Evolutionary conservation across 2,797 vertebrate species (phyloP).

Genomic region (Phrynocephalus forsythii): DNA sequence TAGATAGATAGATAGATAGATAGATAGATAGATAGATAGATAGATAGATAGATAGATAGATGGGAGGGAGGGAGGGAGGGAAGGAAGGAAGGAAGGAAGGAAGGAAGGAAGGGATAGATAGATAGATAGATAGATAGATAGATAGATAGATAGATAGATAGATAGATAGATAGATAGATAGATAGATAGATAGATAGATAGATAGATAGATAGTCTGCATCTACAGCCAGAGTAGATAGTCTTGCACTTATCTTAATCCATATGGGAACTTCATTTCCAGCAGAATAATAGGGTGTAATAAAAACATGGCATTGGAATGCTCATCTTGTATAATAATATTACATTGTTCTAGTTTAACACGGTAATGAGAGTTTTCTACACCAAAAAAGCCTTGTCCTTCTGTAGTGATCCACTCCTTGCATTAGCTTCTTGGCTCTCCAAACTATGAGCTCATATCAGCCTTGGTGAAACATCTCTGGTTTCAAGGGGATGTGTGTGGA

Average conservation of each 20-base stretch:
- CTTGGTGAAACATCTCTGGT: not conserved
- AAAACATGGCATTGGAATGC: too few species aligned
- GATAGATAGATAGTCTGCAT: not conserved
- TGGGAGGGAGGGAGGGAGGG: too few species aligned
- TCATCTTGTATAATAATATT: not conserved
- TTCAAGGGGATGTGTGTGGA: not conserved
- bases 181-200: not conserved
- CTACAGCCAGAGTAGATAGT: not conserved
- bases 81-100: too few species aligned
- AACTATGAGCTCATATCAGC: slow-evolving; percentile 33
- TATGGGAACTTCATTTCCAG: not conserved
- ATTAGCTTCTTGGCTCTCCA: not conserved
- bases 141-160: too few species aligned
- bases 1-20: too few species aligned
- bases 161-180: too few species aligned
- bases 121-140: too few species aligned
- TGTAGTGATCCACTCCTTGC: not conserved
- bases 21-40: too few species aligned
- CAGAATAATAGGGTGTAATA: not conserved
- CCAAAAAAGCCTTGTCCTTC: not conserved
- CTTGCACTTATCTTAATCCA: not conserved
- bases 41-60: too few species aligned
- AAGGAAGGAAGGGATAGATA: too few species aligned
- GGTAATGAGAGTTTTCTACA: not conserved
- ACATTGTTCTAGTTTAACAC: not conserved